phyloP scores from a whole-genome alignment of 2,888 invertebrate species.

The Cosmopolites sordidus region DNA sequence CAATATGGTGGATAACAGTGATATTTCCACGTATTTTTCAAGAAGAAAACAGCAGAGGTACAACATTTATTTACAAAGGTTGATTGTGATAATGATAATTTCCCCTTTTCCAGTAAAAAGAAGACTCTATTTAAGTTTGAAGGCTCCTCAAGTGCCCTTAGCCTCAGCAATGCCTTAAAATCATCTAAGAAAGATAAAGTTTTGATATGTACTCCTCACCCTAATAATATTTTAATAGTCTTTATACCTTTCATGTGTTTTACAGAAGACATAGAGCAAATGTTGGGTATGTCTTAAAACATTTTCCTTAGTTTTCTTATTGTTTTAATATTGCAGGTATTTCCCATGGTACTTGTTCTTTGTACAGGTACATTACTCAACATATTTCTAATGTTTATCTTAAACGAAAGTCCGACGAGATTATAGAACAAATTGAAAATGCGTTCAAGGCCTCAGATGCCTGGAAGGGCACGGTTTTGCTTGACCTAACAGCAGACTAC shows the following conservation, averaged over 20 bases:
- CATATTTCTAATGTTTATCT: conserved; percentile 85
- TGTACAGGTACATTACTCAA: conserved; percentile 80
- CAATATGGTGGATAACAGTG: conserved; percentile 47
- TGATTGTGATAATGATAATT: background rate
- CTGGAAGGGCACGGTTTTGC: conserved; percentile 71
- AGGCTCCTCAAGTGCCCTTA: conserved; percentile 51
- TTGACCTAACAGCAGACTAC: conserved; percentile 62
- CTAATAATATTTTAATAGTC: conserved; percentile 69
- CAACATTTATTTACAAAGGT: no score
- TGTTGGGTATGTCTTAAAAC: conserved; percentile 35
- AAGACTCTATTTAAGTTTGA: conserved; percentile 68
- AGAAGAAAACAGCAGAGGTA: conserved; percentile 50
- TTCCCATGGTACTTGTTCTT: conserved; percentile 56
- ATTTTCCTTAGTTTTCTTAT: conserved; percentile 43
- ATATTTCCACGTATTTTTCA: conserved; percentile 56
- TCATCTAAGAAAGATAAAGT: conserved; percentile 52
- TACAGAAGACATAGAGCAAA: conserved; percentile 76
- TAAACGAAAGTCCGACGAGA: conserved; percentile 65
- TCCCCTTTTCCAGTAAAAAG: conserved; percentile 51
- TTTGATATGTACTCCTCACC: conserved; percentile 73
- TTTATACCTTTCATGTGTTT: conserved; percentile 80
- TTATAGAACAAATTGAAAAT: conserved; percentile 62
- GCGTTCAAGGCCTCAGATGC: conserved; percentile 73
- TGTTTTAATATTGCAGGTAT: no score
- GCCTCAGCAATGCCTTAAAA: conserved; percentile 41